Percentiles rank a stretch among this genome's conserved stretches.
Evolutionary conservation across 2,888 invertebrate species (phyloP).

Genomic region (Tetragnatha montana): DNA sequence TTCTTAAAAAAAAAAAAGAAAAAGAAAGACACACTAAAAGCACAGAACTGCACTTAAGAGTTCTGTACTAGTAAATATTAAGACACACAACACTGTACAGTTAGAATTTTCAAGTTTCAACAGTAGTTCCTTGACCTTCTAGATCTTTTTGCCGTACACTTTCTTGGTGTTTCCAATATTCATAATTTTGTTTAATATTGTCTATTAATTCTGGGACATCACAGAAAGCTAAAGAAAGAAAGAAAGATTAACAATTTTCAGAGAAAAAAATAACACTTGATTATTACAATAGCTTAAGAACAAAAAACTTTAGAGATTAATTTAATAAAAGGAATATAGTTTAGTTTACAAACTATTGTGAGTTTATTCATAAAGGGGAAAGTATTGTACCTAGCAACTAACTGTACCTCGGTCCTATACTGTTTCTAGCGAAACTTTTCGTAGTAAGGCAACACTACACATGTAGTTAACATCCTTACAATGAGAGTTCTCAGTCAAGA

Average conservation of each 20-base stretch:
- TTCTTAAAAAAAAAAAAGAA: conserved; percentile 3
- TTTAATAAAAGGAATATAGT: too few relatives aligned
- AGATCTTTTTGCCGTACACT: conserved; percentile 68
- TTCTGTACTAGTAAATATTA: conserved; percentile 1
- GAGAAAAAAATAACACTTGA: not conserved
- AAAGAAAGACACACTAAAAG: conserved; percentile 44
- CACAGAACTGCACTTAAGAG: not conserved
- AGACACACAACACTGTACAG: conserved; percentile 9
- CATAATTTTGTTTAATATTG: conserved; percentile 89
- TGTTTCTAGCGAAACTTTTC: too few relatives aligned
- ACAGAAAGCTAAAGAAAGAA: conserved; percentile 84
- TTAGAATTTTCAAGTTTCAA: conserved; percentile 25
- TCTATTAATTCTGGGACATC: conserved; percentile 93
- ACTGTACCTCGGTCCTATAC: too few relatives aligned
- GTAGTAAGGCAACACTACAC: too few relatives aligned
- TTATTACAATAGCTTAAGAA: not conserved
- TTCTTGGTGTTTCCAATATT: conserved; percentile 88
- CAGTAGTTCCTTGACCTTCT: conserved; percentile 19
- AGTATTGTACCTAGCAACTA: too few relatives aligned
- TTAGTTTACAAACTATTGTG: too few relatives aligned
- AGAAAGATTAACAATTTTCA: not conserved
- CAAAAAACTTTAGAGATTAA: too few relatives aligned
- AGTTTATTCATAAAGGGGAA: too few relatives aligned
- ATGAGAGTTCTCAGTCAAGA: too few relatives aligned
- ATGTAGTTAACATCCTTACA: too few relatives aligned